Percentiles rank a stretch among this genome's conserved stretches.
Evolutionary conservation across 2,113 vertebrate species (phyloP).

Genomic region (Brachyhypopomus occidentalis): DNA sequence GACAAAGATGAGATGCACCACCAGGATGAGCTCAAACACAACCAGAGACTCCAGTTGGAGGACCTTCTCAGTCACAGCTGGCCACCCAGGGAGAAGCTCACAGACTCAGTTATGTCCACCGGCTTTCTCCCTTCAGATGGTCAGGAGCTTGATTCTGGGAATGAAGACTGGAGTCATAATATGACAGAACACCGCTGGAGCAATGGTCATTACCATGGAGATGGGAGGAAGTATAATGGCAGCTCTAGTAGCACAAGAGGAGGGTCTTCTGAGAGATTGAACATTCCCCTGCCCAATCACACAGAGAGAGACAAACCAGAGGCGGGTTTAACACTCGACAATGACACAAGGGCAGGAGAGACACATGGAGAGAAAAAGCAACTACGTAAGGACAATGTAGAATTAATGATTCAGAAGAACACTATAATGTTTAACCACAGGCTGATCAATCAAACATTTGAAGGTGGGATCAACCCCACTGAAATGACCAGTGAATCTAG

Average conservation of each 20-base stretch:
- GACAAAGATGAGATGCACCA: slow-evolving; percentile 75
- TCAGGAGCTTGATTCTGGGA: slow-evolving; percentile 3
- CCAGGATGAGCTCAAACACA: slow-evolving; percentile 74
- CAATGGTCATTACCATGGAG: slow-evolving; percentile 33
- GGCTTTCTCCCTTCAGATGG: slow-evolving; percentile 9
- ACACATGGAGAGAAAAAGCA: slow-evolving; percentile 12
- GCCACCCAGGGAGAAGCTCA: slow-evolving; percentile 41
- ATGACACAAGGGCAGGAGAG: slow-evolving; percentile 16
- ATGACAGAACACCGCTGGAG: slow-evolving; percentile 31
- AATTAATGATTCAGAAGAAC: slow-evolving; percentile 12
- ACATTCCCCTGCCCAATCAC: slow-evolving; percentile 16
- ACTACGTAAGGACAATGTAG: neutral
- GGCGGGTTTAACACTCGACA: neutral
- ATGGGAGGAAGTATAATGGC: slow-evolving; percentile 29
- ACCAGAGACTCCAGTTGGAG: slow-evolving; percentile 70
- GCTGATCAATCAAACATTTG: slow-evolving; percentile 51
- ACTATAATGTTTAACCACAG: slow-evolving; percentile 21
- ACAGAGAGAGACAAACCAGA: slow-evolving; percentile 52
- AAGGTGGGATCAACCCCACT: slow-evolving; percentile 18
- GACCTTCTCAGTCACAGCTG: slow-evolving; percentile 62
- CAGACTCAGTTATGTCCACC: neutral
- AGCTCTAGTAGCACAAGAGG: slow-evolving; percentile 22
- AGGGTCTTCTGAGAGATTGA: slow-evolving; percentile 12
- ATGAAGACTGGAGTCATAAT: slow-evolving; percentile 45
- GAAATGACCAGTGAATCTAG: slow-evolving; percentile 46